Evolutionary conservation across 2,113 vertebrate genomes (phyloP), one percentile per base, ranked within the genome.

Genomic region (Austrofundulus limnaeus): DNA sequence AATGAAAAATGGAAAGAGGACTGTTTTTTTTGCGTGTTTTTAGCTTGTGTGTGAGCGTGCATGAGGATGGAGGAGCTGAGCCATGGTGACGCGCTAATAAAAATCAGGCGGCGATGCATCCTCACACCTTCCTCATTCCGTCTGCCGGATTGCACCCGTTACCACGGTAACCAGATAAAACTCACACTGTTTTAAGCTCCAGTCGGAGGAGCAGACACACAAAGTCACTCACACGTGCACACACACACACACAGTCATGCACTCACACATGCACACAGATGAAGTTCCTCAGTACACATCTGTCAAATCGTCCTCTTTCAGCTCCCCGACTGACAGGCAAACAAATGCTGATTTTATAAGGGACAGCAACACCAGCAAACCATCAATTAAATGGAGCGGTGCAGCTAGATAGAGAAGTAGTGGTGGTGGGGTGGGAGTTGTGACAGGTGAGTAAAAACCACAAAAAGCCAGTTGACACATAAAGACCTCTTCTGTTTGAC

Each of bases 141-240:
- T 85, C 83, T 43, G 75, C 75, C 70, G 41, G 83, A 87, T 92
- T 71, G 81, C 85, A 90, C 84, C 78, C 82, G 88, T 92, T 91
- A 81, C 90, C 88, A 93, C 91, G 90, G 90, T 70, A 61, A 93
- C 87, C 78, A 87, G 89, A 91, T 90, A 89, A 92, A 91, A 91
- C 90, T 92, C 90, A 87, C 88, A 91, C 87, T 88, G 84, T 90
- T 92, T 92, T 91, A 87, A 89, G 88, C 87, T 90, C 85, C 79
- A 85, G 90, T 86, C 80, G 83, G 81, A 88, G 84, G 75, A 85
- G 79, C 75, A 88, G 84, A 89, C 79, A 73, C 85, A 86, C 77
- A 85, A 85, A 87, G 78, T 88, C 75, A 75, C 76, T 77, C 61
- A 20, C 61, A 70, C 76, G 77, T 58, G n/a, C 61, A 70, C 54